Base-by-base conservation (phyloP, 1,140 invertebrate species). In the Sipha flava region DNA sequence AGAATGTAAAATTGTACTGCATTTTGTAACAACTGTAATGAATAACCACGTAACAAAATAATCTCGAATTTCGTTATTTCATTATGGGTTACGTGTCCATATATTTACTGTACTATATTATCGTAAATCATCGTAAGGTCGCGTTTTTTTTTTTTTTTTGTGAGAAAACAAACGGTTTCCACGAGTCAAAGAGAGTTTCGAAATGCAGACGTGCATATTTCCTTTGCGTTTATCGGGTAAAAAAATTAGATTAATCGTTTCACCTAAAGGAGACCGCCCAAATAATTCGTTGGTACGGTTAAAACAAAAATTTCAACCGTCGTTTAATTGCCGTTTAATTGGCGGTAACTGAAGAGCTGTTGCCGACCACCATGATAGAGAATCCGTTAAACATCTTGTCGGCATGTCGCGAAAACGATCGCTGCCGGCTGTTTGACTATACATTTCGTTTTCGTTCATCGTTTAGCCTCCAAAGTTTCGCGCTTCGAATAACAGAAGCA, bases 331-430 rank as follows among this genome's bases (percentile, higher is more conserved):
- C n/a, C 37, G 64, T 66, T 66, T 66, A 66, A 66, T 66, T 66
- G 40, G 64, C 37, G 37, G 21, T 66, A 23, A 7, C 34, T 43
- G 18, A n/a, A 43, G 62, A 26, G 37, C 62, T 23, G 62, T 40
- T 43, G 34, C 21, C 64, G 64, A 66, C 64, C 64, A 66, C 64
- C 64, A 26, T 66, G 64, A 66, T n/a, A n/a, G 43, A 43, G 64
- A 66, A 66, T 66, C 64, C 64, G 21, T 43, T 43, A 64, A 43
- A 40, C 37, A 26, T 26, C 12, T 43, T 9, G 37, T 23, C 34
- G 37, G 64, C 64, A 66, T 43, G 64, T 66, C 64, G 14, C n/a
- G 21, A 66, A 43, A 66, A 66, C 14, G 4, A 43, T 26, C 3
- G 21, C 64, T 21, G 40, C n/a, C 34, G 31, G 12, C 21, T 66